Conservation (phyloP, 2,888 invertebrate genomes). For the Xanthia togata region DNA sequence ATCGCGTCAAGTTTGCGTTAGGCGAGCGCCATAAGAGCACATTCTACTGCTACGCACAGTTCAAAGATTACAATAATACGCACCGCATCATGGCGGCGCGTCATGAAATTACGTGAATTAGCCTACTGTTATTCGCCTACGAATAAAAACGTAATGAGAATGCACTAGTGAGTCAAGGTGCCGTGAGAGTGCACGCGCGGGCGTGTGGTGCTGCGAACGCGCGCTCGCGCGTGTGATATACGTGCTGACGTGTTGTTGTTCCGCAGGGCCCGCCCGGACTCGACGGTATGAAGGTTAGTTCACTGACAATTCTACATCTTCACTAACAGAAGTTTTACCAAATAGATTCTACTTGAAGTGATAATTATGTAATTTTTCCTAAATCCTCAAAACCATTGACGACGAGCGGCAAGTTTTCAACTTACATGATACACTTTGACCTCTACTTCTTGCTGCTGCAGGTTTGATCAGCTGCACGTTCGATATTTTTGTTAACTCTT, state of each 20-base stretch:
- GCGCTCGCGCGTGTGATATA: constrained; percentile 21
- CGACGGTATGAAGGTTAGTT: constrained; percentile 98
- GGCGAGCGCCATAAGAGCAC: neutral
- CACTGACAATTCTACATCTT: neutral
- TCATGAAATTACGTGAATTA: constrained; percentile 9
- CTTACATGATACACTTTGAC: neutral
- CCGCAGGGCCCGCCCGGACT: constrained; percentile 97
- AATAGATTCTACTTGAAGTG: neutral
- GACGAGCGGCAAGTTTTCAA: neutral
- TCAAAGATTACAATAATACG: neutral
- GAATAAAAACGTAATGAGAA: constrained; percentile 14
- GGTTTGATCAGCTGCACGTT: constrained; percentile 8
- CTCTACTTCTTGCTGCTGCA: neutral
- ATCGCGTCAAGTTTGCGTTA: too few relatives aligned
- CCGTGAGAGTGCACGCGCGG: neutral
- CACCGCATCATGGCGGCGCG: neutral
- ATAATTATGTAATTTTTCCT: neutral
- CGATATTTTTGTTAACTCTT: neutral
- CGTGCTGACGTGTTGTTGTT: constrained; percentile 85
- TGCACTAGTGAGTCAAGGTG: neutral
- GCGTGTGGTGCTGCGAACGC: neutral
- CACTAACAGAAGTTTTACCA: too few relatives aligned
- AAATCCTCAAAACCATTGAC: neutral
- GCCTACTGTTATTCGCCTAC: constrained; percentile 8
- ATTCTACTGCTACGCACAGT: neutral